phyloP scores from a whole-genome alignment of 2,888 invertebrate genomes.

The Ectemnius lituratus region DNA sequence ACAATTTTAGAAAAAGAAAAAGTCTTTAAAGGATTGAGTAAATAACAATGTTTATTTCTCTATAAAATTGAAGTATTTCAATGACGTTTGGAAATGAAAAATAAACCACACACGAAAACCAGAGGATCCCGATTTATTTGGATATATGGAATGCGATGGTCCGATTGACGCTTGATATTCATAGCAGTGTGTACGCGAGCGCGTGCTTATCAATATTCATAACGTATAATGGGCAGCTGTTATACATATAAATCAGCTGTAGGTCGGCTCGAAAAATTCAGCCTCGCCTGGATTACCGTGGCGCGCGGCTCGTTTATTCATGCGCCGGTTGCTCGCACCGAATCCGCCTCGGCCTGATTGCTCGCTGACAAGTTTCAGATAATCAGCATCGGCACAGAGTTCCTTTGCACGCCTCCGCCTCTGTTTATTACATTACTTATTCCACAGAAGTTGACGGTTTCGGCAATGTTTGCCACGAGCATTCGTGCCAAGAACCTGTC shows the following conservation, averaged over 20 bases:
- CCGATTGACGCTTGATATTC: constrained; percentile 41
- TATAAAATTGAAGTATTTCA: no score
- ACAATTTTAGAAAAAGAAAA: no score
- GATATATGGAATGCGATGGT: background rate
- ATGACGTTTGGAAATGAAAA: no score
- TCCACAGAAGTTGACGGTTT: no score
- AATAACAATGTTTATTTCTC: no score
- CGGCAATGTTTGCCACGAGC: no score
- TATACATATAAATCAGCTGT: constrained; percentile 53
- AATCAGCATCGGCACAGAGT: constrained; percentile 14
- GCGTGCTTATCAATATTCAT: constrained; percentile 57
- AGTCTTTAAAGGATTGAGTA: no score
- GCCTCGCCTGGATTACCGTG: constrained; percentile 34
- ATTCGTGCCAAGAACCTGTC: background rate
- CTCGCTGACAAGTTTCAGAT: constrained; percentile 27
- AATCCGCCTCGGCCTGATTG: constrained; percentile 30
- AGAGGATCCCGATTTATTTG: no score
- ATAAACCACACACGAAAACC: no score
- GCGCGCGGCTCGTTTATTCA: constrained; percentile 3
- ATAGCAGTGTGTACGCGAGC: constrained; percentile 24
- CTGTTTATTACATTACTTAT: background rate
- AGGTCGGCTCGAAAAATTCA: constrained; percentile 38
- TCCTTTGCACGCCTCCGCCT: background rate
- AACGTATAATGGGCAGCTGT: constrained; percentile 34
- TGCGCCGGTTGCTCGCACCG: constrained; percentile 20